phyloP scores from a whole-genome alignment of 2,797 vertebrate species.

The Carduelis carduelis region DNA sequence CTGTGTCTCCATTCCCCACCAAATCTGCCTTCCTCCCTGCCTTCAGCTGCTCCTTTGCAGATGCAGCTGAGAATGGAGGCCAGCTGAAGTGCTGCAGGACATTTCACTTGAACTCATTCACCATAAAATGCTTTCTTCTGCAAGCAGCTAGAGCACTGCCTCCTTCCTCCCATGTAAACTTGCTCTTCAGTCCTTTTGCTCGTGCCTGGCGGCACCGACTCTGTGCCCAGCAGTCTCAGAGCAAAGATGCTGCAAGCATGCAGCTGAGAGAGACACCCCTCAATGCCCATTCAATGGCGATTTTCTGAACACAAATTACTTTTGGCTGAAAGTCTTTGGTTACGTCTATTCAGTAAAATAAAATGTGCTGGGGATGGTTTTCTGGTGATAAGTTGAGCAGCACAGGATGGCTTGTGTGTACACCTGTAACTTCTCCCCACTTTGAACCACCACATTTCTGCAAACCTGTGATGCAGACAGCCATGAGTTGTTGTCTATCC shows the following conservation, averaged over 20 bases:
- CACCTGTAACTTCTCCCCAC: rapidly evolving
- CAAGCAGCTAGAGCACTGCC: not conserved
- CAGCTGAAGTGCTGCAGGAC: not conserved
- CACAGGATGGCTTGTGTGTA: not conserved
- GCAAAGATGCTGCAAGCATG: not conserved
- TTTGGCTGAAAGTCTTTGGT: not conserved
- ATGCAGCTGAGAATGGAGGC: rapidly evolving
- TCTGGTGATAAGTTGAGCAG: not conserved
- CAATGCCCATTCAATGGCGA: rapidly evolving
- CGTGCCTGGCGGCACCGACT: rapidly evolving
- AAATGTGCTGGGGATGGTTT: not conserved
- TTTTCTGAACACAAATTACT: not conserved
- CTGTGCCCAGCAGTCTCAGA: not conserved
- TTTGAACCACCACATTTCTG: not conserved
- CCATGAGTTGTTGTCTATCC: not conserved
- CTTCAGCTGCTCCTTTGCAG: not conserved
- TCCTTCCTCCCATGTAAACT: not conserved
- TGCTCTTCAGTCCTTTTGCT: not conserved
- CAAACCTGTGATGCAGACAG: not conserved
- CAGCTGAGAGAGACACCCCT: not conserved
- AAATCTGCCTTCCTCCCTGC: not conserved
- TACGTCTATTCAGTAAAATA: not conserved
- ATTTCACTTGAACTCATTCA: not conserved
- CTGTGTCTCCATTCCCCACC: not conserved
- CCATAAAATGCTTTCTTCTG: not conserved